Base-by-base conservation (phyloP, 2,797 vertebrate genomes). In the Anabacerthia variegaticeps region DNA sequence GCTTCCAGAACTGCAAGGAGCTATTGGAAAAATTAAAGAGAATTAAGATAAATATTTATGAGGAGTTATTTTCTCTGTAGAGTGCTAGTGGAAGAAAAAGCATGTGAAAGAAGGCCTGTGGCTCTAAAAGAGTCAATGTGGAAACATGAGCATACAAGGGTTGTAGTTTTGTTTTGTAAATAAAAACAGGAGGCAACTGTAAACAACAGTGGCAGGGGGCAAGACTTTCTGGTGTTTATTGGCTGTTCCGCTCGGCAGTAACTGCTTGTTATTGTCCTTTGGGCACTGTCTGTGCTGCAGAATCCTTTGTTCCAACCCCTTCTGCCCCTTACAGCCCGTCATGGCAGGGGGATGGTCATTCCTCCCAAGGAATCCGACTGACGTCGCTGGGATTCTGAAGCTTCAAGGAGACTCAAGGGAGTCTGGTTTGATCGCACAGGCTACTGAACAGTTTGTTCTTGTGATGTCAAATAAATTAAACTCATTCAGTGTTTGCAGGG, bases 401-500 rank as follows among this genome's bases (percentile, higher is more conserved):
- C 10, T 59, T 66, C 18, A 32, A 43, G 62, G 21, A 52, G 48
- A 36, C 18, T 67, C 10, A 16, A 12, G 43, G 59, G 66, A 37
- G 11, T 52, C 30, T 80, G 12, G 4, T 83, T 52, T 1, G 2
- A 66, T 10, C 4, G 6, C 5, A 18, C 0, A 0, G 10, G 10
- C 36, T 62, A 34, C 32, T 55, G 15, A 66, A 11, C 15, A 16
- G 23, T 43, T 88, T 62, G 23, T 30, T 81, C 32, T 39, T 55
- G 14, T 58, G 34, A 37, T 7, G 14, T 83, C 14, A 9, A 3
- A 4, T 21, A 30, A 54, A 36, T 28, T 74, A n/a, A 56, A 71
- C 19, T 32, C 39, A 14, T 4, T 43, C 39, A n/a, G 34, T 62
- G 22, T 55, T 67, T 85, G 21, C 26, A 67, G 23, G 13, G 37